phyloP scores from a whole-genome alignment of 2,113 vertebrate genomes.

The Typhlomys cinereus region DNA sequence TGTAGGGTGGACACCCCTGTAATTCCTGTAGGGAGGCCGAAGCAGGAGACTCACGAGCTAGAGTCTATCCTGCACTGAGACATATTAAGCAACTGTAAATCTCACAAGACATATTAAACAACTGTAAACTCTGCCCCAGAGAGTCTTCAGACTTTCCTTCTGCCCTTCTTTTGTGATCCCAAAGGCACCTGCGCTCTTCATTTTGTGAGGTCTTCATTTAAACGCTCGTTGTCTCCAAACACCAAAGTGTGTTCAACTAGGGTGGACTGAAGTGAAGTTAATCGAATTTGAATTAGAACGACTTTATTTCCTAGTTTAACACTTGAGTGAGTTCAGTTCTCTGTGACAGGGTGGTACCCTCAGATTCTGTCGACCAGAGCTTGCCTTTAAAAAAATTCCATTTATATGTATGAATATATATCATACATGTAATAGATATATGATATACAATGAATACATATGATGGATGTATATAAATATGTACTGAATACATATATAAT shows the following conservation, averaged over 20 bases:
- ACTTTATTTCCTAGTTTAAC: background rate
- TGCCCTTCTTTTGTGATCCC: background rate
- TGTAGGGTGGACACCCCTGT: background rate
- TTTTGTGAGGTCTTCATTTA: background rate
- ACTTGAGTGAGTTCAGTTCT: background rate
- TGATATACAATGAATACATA: too few relatives aligned
- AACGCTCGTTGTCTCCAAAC: background rate
- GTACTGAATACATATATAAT: too few relatives aligned
- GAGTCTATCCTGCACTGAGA: too few relatives aligned
- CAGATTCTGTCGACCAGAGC: too few relatives aligned
- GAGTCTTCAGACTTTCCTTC: background rate
- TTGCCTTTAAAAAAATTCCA: too few relatives aligned
- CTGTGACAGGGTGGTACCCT: fast-evolving
- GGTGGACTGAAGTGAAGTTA: background rate
- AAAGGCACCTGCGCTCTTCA: background rate
- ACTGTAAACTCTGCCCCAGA: background rate
- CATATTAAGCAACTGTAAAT: too few relatives aligned
- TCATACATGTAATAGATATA: too few relatives aligned
- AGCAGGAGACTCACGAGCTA: background rate
- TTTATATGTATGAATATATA: too few relatives aligned
- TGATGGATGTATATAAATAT: too few relatives aligned
- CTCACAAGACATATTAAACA: too few relatives aligned
- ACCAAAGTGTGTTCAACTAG: background rate
- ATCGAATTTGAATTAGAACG: background rate
- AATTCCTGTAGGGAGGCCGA: background rate